These are phyloP conservation scores for Danio albolineatus DNA, from an alignment of 2,797 vertebrate genomes.

Conservation along the genomic window DNA sequence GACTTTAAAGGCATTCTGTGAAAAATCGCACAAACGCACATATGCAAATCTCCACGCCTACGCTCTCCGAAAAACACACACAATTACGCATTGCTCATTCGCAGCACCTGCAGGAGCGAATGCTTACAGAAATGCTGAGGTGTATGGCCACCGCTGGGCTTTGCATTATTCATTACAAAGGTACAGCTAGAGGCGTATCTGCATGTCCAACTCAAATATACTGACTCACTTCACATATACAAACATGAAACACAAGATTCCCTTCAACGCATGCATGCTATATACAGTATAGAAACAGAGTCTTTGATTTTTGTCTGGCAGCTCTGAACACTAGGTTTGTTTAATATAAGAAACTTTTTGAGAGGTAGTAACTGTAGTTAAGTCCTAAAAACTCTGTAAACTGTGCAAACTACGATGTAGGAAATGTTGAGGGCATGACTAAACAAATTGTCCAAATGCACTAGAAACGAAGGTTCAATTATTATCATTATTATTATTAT, in stretches of 20 bases:
- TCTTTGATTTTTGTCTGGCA: neutral
- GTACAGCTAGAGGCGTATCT: conserved; percentile 45
- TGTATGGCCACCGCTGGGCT: conserved; percentile 16
- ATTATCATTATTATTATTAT: too few relatives aligned
- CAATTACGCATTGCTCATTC: conserved; percentile 33
- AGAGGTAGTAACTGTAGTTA: neutral
- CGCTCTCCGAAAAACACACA: conserved; percentile 27
- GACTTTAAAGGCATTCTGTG: neutral
- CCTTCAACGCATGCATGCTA: conserved; percentile 2
- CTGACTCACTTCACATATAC: conserved; percentile 14
- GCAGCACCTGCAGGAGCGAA: conserved; percentile 11
- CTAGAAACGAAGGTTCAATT: too few relatives aligned
- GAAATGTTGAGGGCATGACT: neutral
- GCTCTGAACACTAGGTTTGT: conserved; percentile 20
- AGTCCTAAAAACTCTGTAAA: neutral
- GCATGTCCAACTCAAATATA: conserved; percentile 40
- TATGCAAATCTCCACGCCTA: conserved; percentile 23
- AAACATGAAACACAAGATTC: conserved; percentile 7
- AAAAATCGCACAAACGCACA: neutral
- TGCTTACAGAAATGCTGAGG: conserved; percentile 27
- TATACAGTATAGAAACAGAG: conserved; percentile 5
- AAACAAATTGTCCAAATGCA: neutral
- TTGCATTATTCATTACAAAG: conserved; percentile 46
- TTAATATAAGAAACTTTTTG: neutral
- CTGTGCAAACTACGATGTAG: neutral